Base-by-base conservation (phyloP, 2,797 vertebrate species). In the Sparus aurata region DNA sequence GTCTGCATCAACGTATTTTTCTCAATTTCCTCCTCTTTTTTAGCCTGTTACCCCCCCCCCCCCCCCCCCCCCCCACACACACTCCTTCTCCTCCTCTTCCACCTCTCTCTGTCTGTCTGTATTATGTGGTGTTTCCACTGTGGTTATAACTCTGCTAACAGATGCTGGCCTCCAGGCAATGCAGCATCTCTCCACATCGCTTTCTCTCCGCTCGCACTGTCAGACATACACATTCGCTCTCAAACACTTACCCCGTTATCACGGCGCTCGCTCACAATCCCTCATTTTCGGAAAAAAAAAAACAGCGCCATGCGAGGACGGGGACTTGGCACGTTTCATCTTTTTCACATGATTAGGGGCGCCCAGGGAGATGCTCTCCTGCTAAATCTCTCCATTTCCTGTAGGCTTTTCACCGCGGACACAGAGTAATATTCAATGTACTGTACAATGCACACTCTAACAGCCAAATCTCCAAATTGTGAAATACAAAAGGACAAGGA, bases 121-220 rank as follows among this genome's bases (percentile, higher is more conserved):
- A 30, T 90, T 65, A 77, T 75, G 68, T 84, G 70, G 50, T 18
- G 68, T 74, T 83, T 85, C 84, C 75, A 60, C 80, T 75, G 63
- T 76, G 78, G 60, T 79, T 84, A 74, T 72, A 74, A 81, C 82
- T 76, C 79, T 45, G 75, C 77, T 79, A 85, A 78, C 86, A 85
- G 83, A 84, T 55, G 45, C 65, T 52, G 70, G 77, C 82, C 81
- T 79, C 54, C 82, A 80, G 88, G 88, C 88, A 63, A 52, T 27
- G 83, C 78, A 66, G 73, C 85, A 72, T 84, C 83, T 38, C 77
- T 63, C 22, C 27, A 20, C 69, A 50, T 83, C 45, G 45, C 7
- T 75, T 17, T 73, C 82, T 73, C 82, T 74, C 75, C 58, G 65
- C 43, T 69, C 12, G 7, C 34, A 47, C 53, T 16, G 59, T 85